phyloP scores from a whole-genome alignment of 2,113 vertebrate genomes.

The Cololabis saira region DNA sequence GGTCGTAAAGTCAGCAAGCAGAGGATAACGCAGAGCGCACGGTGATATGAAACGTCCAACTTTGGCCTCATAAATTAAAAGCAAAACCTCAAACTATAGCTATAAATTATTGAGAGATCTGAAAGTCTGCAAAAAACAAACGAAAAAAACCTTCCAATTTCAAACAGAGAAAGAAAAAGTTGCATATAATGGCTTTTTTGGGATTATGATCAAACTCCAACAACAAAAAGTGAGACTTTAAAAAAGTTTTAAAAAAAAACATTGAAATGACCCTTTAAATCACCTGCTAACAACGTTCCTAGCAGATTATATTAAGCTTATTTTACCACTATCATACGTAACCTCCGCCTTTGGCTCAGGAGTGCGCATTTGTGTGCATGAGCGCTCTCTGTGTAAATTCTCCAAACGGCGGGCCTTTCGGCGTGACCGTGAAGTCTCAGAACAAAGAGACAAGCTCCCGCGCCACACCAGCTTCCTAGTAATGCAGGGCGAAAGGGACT shows the following conservation, averaged over 20 bases:
- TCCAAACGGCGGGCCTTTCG: conserved; percentile 16
- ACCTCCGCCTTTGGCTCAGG: background rate
- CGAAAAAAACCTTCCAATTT: background rate
- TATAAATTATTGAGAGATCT: conserved; percentile 26
- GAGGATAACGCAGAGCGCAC: conserved; percentile 1
- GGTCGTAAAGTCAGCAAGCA: conserved; percentile 17
- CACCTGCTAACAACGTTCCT: background rate
- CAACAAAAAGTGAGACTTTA: conserved; percentile 5
- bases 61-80: conserved; percentile 29
- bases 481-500: conserved; percentile 52
- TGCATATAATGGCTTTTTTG: background rate
- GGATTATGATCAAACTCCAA: background rate
- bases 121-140: conserved; percentile 21
- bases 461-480: conserved; percentile 37
- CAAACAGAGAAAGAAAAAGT: conserved; percentile 1
- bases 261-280: conserved; percentile 10
- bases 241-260: background rate
- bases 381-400: conserved; percentile 16
- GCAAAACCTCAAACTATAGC: conserved; percentile 25
- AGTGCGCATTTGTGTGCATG: conserved; percentile 1
- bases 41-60: conserved; percentile 15
- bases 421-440: conserved; percentile 22
- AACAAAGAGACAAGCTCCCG: conserved; percentile 39
- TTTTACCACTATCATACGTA: conserved; percentile 8
- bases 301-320: conserved; percentile 7